Base-by-base conservation (phyloP, 2,888 invertebrate genomes). In the Caenorhabditis sp. region DNA sequence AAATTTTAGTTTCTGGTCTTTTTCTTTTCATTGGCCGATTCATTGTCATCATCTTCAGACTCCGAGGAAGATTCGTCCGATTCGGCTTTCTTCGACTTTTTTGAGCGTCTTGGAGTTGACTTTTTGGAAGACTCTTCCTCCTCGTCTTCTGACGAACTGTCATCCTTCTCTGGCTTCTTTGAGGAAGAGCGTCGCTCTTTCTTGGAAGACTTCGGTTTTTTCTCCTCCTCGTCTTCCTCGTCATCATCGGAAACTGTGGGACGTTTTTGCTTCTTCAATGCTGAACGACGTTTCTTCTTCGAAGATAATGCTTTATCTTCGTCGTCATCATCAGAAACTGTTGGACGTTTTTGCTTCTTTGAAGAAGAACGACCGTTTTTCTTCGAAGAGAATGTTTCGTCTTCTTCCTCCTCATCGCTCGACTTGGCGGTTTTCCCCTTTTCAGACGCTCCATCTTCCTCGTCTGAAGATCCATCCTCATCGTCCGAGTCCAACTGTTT, bases 401-500 rank as follows among this genome's bases (percentile, higher is more conserved):
- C 69, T 2, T 70, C 56, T 41, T 54, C 54, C 35, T 54, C 35
- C 5, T 44, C 59, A 7, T 70, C 58, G n/a, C n/a, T n/a, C n/a
- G 54, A 49, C 14, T 51, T 8, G 22, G 68, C 68, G 2, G 44
- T 12, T 44, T 47, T 41, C 31, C 49, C 47, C 28, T 70, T 72
- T 22, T 58, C 7, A 56, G 51, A 24, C 19, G 51, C 22, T 2
- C 35, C 35, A 2, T 64, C 41, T 59, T 70, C 31, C 26, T 70
- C 49, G n/a, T 35, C 22, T 19, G 70, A 47, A 14, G 69, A 12
- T 16, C 3, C 56, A 14, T 31, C 8, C 10, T 14, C 19, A 12
- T 38, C 38, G 38, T 38, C 38, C 6, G 38, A 38, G 2, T 7
- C 6, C 38, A 38, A 12, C 12, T 38, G 38, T 12, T 38, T 38